Evolutionary conservation across 2,113 vertebrate species (phyloP), one percentile per base, ranked within the genome.

Genomic region (Hymenochirus boettgeri): DNA sequence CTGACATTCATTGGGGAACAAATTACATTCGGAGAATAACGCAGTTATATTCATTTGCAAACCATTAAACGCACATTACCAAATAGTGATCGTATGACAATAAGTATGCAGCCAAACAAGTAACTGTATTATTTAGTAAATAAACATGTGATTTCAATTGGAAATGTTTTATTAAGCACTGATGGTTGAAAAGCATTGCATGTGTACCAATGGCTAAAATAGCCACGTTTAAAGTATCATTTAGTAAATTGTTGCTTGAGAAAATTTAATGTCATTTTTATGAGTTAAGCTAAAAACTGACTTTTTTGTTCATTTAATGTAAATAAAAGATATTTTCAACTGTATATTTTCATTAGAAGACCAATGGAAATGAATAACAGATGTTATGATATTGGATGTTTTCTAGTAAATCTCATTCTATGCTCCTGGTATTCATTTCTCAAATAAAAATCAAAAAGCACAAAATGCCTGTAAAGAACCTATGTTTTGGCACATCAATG

Each of bases 111-210:
- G 26, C 5, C 8, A 55, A 35, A 12, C n/a, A n/a, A 53, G 27
- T 53, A 15, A 5, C 26, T 31, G 13, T 27, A 55, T 27, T 55
- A n/a, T 19, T 10, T 29, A 55, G 12, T 23, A 9, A 35, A 53
- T n/a, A 53, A 53, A 53, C n/a, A 12, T 15, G 15, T 55, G 52
- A 48, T 22, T 26, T 27, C 23, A 55, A 19, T 26, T 55, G 25
- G 52, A 55, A 31, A 55, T 55, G 6, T 55, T 55, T 31, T 31
- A 55, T 55, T 29, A 31, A 55, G 22, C 15, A 7, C 26, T 31
- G 26, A 18, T 27, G 18, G 26, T 55, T 55, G 10, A 27, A 55
- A 55, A 29, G 29, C 17, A 29, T 29, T 23, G 8, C 46, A 18
- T 18, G 10, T 55, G 52, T 31, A 31, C 17, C 10, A 7, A 10